These are phyloP conservation scores for Mesocricetus auratus DNA, from an alignment of 2,113 vertebrate genomes.

Conservation along the genomic window DNA sequence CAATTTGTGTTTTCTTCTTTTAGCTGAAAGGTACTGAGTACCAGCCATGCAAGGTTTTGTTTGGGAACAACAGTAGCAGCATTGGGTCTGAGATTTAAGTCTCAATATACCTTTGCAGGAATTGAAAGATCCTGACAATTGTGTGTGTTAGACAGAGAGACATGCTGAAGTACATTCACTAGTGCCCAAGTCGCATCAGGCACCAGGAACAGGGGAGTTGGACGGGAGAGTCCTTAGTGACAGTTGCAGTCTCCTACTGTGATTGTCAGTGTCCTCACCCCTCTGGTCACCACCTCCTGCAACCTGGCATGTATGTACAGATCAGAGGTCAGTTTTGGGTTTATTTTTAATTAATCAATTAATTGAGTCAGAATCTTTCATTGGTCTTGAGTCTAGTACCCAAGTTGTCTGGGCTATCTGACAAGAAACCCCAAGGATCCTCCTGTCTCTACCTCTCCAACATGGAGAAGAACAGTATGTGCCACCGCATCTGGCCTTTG, in stretches of 20 bases:
- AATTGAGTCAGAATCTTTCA: background rate
- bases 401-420: background rate
- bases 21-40: background rate
- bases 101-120: background rate
- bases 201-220: background rate
- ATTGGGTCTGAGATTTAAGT: background rate
- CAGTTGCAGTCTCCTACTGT: background rate
- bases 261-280: background rate
- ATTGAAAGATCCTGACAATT: background rate
- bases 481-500: background rate
- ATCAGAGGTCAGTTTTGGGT: background rate
- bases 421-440: background rate
- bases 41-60: background rate
- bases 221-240: background rate
- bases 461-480: background rate
- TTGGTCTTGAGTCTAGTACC: background rate
- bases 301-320: background rate
- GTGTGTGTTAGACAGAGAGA: background rate
- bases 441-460: background rate
- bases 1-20: background rate
- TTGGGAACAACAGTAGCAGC: background rate
- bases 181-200: background rate
- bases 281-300: background rate
- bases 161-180: background rate
- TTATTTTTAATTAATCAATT: background rate